Conservation (phyloP, 1,140 invertebrate species). For the Brachionus koreanus region DNA sequence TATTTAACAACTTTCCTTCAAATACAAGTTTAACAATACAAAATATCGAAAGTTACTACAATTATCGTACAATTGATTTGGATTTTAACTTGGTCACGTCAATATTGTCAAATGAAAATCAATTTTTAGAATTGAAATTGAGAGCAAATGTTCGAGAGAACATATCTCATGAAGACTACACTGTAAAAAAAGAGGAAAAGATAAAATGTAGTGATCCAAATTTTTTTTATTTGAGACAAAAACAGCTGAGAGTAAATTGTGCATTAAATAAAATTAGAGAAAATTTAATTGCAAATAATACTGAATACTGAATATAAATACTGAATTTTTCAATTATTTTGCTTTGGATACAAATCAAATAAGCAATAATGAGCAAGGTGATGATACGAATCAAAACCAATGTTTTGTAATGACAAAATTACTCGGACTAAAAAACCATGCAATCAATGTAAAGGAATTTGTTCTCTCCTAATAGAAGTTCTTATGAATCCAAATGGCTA, state of each 20-base stretch:
- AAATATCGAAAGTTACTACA: constrained; percentile 22
- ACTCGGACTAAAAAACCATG: background rate
- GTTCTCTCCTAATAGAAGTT: constrained; percentile 3
- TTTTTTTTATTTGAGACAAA: background rate
- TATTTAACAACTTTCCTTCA: background rate
- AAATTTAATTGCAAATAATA: background rate
- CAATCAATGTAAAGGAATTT: background rate
- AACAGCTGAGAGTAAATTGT: constrained; percentile 15
- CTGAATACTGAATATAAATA: background rate
- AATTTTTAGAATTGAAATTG: constrained; percentile 25
- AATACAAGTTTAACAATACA: background rate
- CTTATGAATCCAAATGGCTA: background rate
- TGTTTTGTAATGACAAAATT: background rate
- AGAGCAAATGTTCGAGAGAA: background rate
- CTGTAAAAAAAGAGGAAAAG: background rate
- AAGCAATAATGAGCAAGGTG: background rate
- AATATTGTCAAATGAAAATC: background rate
- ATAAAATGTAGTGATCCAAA: background rate
- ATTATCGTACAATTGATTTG: background rate
- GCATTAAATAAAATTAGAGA: constrained; percentile 24
- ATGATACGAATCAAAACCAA: background rate
- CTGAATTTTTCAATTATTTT: background rate
- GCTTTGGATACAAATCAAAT: background rate
- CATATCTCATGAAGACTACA: background rate
- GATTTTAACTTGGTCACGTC: constrained; percentile 24